Evolutionary conservation across 35 echinoderm and acorn worm genomes (phyloP).

Genomic region (Chiridota heheva): DNA sequence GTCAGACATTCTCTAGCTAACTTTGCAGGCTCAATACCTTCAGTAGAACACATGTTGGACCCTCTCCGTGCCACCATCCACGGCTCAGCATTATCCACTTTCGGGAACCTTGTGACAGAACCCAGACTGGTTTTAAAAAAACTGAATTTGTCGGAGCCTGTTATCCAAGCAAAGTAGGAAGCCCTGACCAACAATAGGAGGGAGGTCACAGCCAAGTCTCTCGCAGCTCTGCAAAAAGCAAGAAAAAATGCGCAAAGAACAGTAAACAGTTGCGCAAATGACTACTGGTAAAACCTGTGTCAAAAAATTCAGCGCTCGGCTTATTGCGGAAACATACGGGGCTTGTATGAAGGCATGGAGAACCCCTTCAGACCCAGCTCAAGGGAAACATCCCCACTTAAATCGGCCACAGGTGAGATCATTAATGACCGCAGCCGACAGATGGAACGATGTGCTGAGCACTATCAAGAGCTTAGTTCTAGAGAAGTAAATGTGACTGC

Average conservation of each 20-base stretch:
- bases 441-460: conserved; percentile 43
- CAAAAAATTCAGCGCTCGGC: conserved; percentile 16
- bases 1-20: neutral
- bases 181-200: conserved; percentile 3
- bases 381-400: conserved; percentile 29
- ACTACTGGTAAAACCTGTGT: conserved; percentile 48
- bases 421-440: conserved; percentile 8
- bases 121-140: neutral
- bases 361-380: neutral
- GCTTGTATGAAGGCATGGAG: conserved; percentile 48
- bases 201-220: conserved; percentile 14
- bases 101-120: conserved; percentile 8
- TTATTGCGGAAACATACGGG: conserved; percentile 27
- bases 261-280: conserved; percentile 36
- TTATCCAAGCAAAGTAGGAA: conserved; percentile 41
- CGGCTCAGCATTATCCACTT: conserved; percentile 1
- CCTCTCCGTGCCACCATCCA: conserved; percentile 20
- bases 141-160: neutral
- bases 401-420: conserved; percentile 17
- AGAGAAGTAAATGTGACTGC: conserved; percentile 22
- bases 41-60: conserved; percentile 33
- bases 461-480: conserved; percentile 33
- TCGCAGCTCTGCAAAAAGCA: conserved; percentile 5
- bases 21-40: neutral
- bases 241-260: conserved; percentile 23